phyloP scores from a whole-genome alignment of 2,888 invertebrate species.

The Glaucopsyche alexis region DNA sequence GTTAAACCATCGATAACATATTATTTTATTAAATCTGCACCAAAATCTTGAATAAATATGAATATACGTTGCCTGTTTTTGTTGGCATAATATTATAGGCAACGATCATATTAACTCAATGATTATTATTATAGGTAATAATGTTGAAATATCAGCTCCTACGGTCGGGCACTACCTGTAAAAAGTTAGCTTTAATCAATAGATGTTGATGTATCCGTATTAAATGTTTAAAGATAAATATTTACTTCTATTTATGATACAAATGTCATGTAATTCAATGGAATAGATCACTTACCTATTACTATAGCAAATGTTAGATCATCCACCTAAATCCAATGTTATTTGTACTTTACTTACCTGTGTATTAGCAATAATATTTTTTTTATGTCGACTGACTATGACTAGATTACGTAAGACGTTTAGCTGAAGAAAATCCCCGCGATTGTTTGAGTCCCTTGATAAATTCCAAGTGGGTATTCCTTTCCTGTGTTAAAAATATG shows the following conservation, averaged over 20 bases:
- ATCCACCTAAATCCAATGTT: not conserved
- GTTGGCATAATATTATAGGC: too few relatives aligned
- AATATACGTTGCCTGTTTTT: too few relatives aligned
- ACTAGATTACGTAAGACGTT: not conserved
- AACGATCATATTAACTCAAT: too few relatives aligned
- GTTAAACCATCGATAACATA: too few relatives aligned
- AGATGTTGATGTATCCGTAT: conserved; percentile 20
- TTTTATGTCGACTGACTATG: conserved; percentile 11
- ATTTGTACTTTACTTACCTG: too few relatives aligned
- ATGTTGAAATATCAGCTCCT: conserved; percentile 19
- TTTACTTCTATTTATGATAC: conserved; percentile 30
- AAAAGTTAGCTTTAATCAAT: conserved; percentile 27
- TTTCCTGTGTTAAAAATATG: too few relatives aligned
- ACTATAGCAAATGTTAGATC: conserved; percentile 9
- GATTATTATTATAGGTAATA: too few relatives aligned
- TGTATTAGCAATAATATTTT: conserved; percentile 14
- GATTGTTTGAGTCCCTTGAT: not conserved
- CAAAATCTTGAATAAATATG: too few relatives aligned
- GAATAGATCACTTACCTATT: conserved; percentile 16
- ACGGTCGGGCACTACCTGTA: conserved; percentile 22
- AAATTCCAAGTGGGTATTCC: not conserved
- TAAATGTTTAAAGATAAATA: conserved; percentile 29
- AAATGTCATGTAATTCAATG: not conserved
- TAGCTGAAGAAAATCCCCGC: not conserved
- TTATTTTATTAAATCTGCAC: too few relatives aligned